Evolutionary conservation across 1,140 invertebrate genomes (phyloP), one percentile per base, ranked within the genome.

Genomic region (Megathymus violae): DNA sequence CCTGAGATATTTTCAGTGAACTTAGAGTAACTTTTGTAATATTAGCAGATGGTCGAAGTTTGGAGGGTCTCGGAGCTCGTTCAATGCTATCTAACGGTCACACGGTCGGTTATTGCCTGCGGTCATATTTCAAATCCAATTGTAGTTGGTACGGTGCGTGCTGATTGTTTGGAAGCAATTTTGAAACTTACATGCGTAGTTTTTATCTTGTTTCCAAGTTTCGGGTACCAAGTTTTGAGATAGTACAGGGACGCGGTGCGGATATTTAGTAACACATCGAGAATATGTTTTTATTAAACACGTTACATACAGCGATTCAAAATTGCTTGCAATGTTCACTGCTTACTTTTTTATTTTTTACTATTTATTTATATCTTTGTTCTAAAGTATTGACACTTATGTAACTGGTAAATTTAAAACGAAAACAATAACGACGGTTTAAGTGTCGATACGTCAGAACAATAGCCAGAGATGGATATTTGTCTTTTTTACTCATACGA

Each of bases 11-110:
- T 74, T 66, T 67, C 43, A 51, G 52, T 43, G 78, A 83, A 67
- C 52, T 62, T 61, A 56, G 51, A 52, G 46, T 59, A 88, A 88
- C 79, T 88, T 88, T 80, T 76, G 78, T 83, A 85, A 88, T 88
- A 85, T 80, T 71, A 74, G 75, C 72, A 62, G 68, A 71, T 71
- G 68, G 59, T 41, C 63, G 38, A 78, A 84, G 68, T 80, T 82
- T 73, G 74, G 70, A 70, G 67, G 67, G 36, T 7, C 48, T 41
- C 22, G n/a, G 54, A 13, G 43, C 27, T 78, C 74, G 74, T 78
- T 74, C 70, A 59, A 64, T 36, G 59, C 25, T 76, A 71, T 75
- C 71, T 76, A 73, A 76, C 34, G 34, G 34, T 36, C 34, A 67
- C 50, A 48, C 46, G 65, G 50, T 71, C 62, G 51, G 56, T 71